phyloP scores from a whole-genome alignment of 2,888 invertebrate genomes.

The Tipula confusa region DNA sequence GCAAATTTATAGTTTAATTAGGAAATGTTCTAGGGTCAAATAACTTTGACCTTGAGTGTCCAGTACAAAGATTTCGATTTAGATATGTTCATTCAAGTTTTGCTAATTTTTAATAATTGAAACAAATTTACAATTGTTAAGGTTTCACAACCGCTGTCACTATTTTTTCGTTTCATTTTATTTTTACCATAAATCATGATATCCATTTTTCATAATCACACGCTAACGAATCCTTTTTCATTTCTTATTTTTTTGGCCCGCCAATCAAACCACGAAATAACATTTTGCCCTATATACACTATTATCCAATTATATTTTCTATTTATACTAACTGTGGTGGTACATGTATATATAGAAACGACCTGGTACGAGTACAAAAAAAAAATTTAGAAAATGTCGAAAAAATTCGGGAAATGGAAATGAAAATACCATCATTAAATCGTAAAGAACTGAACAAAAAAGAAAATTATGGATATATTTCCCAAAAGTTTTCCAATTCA shows the following conservation, averaged over 20 bases:
- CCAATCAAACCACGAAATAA: neutral
- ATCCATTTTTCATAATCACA: neutral
- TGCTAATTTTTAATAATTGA: no score
- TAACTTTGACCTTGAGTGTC: no score
- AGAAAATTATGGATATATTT: neutral
- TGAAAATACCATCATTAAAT: neutral
- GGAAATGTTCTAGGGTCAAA: no score
- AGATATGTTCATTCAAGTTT: no score
- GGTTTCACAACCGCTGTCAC: no score
- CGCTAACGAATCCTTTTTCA: neutral
- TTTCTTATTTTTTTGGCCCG: neutral
- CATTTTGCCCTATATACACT: neutral
- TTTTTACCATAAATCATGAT: neutral
- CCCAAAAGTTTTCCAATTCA: constrained; percentile 20
- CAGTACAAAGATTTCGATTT: no score
- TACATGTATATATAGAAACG: neutral
- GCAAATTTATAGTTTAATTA: no score
- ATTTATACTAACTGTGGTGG: neutral
- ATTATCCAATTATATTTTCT: neutral
- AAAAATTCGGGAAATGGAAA: no score
- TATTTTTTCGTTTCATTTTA: no score
- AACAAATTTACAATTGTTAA: no score
- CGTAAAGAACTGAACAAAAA: neutral
- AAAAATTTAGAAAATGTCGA: no score
- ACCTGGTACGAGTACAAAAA: no score